Percentiles rank a stretch among this genome's conserved stretches.
phyloP scores from a whole-genome alignment of 2,797 vertebrate genomes.

The Onychomys leucogaster region DNA sequence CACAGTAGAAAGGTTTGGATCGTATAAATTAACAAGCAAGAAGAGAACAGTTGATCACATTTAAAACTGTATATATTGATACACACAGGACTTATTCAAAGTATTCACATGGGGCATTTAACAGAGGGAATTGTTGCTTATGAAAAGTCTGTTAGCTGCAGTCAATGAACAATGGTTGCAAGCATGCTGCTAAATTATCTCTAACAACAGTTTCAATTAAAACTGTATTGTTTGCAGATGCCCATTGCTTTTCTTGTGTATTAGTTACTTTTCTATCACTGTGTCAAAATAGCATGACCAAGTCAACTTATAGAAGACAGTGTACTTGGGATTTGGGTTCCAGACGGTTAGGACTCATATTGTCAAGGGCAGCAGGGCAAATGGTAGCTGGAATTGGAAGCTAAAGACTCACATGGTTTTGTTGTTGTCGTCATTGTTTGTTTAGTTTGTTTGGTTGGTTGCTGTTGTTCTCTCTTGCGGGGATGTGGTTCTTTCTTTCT shows the following conservation, averaged over 20 bases:
- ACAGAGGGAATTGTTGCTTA: not conserved
- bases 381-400: not conserved
- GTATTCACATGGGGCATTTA: not conserved
- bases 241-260: not conserved
- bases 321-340: not conserved
- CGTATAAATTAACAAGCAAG: not conserved
- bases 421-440: too few relatives aligned
- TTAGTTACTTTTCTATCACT: not conserved
- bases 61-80: constrained; percentile 10
- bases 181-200: not conserved
- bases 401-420: not conserved
- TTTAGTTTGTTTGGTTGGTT: too few relatives aligned
- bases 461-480: too few relatives aligned
- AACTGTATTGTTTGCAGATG: not conserved
- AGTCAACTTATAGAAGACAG: not conserved
- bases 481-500: too few relatives aligned
- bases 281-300: not conserved
- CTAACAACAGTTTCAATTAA: constrained; percentile 23
- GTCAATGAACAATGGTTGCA: not conserved
- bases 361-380: too few relatives aligned
- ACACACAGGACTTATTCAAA: not conserved
- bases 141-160: not conserved
- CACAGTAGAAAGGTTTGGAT: not conserved
- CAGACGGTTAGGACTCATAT: not conserved
- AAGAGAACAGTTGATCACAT: not conserved